These are phyloP conservation scores for Megamerina dolium DNA, from an alignment of 2,888 invertebrate genomes.

Conservation along the genomic window DNA sequence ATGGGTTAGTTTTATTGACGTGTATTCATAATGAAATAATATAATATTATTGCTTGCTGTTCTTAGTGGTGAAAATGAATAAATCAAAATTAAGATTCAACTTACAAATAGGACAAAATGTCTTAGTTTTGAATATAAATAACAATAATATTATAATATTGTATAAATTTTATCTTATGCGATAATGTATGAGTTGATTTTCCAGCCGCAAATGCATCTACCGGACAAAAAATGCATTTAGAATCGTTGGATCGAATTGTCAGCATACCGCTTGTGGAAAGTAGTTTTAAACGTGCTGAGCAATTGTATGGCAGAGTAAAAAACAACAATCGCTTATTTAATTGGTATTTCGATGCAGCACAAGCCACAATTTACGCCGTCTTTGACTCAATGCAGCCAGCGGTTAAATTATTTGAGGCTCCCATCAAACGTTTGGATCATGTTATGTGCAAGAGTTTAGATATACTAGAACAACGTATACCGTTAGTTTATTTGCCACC, in stretches of 20 bases:
- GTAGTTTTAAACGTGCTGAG: slow-evolving; percentile 67
- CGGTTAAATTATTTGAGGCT: slow-evolving; percentile 64
- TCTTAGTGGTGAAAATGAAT: too few relatives aligned
- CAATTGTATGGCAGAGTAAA: slow-evolving; percentile 70
- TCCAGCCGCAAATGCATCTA: slow-evolving; percentile 35
- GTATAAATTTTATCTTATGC: slow-evolving; percentile 4
- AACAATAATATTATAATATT: slow-evolving; percentile 2
- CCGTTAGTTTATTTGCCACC: slow-evolving; percentile 80
- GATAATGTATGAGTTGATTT: too few relatives aligned
- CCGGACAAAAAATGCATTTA: slow-evolving; percentile 50
- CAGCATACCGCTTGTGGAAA: slow-evolving; percentile 76
- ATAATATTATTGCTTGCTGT: too few relatives aligned
- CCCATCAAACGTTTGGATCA: slow-evolving; percentile 69
- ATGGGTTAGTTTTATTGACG: too few relatives aligned
- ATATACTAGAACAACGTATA: slow-evolving; percentile 75
- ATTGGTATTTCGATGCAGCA: slow-evolving; percentile 70
- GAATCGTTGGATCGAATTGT: slow-evolving; percentile 70
- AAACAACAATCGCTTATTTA: slow-evolving; percentile 65
- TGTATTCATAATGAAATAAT: too few relatives aligned
- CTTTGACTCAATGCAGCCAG: slow-evolving; percentile 67
- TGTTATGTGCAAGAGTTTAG: slow-evolving; percentile 75
- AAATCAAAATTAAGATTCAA: too few relatives aligned
- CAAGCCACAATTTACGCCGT: slow-evolving; percentile 69
- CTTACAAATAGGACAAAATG: too few relatives aligned
- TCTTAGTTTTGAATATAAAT: too few relatives aligned